A percentile compares a stretch with the other conserved stretches of the same genome.
phyloP scores from a whole-genome alignment of 2,797 vertebrate genomes.

The Eulemur rubriventer region DNA sequence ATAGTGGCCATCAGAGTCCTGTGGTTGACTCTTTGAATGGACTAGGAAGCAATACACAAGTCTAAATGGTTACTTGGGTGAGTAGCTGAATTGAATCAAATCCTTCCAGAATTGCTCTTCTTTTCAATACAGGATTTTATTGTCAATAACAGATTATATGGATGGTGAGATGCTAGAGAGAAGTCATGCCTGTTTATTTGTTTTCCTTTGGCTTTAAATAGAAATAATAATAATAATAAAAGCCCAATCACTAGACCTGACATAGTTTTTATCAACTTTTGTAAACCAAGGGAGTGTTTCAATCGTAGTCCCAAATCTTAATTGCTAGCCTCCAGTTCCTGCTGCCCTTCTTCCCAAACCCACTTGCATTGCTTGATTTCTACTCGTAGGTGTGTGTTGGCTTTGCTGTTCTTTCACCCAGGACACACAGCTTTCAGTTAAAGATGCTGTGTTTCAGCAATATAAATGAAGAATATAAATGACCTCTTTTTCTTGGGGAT shows the following conservation, averaged over 20 bases:
- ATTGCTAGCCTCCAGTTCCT: not conserved
- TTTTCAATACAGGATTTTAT: not conserved
- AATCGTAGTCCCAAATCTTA: not conserved
- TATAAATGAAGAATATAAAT: not conserved
- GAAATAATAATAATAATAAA: not conserved
- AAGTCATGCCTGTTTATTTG: not conserved
- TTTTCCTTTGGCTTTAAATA: slow-evolving; percentile 5
- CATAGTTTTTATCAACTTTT: not conserved
- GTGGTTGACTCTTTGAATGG: not conserved
- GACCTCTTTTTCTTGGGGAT: not conserved
- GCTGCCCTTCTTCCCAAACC: not conserved
- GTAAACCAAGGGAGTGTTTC: not conserved
- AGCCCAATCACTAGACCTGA: not conserved
- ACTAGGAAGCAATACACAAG: not conserved
- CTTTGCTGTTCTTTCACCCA: not conserved
- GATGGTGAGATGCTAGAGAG: not conserved
- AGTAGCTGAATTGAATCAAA: not conserved
- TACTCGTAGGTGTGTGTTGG: not conserved
- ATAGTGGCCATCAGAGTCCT: not conserved
- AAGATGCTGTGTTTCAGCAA: not conserved
- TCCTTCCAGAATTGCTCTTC: not conserved
- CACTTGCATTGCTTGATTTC: not conserved
- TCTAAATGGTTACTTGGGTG: not conserved
- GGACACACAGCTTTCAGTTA: not conserved
- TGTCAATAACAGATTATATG: not conserved